phyloP scores from a whole-genome alignment of 2,113 vertebrate species.

The Patagioenas fasciata region DNA sequence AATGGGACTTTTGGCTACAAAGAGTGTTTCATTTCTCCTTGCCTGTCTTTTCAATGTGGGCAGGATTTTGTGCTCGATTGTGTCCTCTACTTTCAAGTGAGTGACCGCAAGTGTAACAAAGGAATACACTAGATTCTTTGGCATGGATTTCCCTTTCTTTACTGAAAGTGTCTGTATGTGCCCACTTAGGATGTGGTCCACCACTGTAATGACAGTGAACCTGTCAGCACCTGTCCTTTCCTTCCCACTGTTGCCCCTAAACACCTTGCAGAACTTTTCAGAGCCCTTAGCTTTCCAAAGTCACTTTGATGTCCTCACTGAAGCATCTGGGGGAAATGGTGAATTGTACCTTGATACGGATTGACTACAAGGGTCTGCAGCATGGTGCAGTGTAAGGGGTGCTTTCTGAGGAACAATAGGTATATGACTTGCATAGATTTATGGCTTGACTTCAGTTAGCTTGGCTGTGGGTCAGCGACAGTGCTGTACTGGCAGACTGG shows the following conservation, averaged over 20 bases:
- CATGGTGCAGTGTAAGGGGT: rapidly evolving
- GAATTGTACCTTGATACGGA: background rate
- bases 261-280: background rate
- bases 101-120: background rate
- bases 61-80: background rate
- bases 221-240: background rate
- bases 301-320: background rate
- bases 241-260: background rate
- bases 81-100: background rate
- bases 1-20: background rate
- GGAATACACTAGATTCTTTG: background rate
- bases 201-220: background rate
- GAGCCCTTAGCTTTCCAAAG: background rate
- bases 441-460: background rate
- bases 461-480: background rate
- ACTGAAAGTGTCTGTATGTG: background rate
- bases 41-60: background rate
- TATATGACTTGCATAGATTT: background rate
- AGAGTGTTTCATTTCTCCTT: background rate
- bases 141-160: background rate
- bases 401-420: background rate
- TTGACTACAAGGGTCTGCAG: background rate
- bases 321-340: background rate
- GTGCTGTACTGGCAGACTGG: background rate
- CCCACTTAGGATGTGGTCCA: background rate